Conservation (phyloP, 2,113 vertebrate species). For the Oreochromis niloticus region DNA sequence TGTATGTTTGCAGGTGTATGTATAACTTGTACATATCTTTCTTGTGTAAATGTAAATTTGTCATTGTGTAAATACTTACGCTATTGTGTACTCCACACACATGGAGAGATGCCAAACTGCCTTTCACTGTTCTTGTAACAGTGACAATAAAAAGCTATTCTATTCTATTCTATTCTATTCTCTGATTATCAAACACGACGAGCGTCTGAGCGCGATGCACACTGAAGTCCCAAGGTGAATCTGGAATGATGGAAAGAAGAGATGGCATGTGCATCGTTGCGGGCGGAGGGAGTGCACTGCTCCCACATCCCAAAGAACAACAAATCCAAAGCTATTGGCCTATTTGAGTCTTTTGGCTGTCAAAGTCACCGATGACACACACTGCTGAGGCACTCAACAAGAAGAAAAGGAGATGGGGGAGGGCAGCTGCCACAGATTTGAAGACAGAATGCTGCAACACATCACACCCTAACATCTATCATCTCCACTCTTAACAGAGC, state of each 20-base stretch:
- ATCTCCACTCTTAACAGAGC: conserved; percentile 54
- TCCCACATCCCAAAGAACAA: not conserved
- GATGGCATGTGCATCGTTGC: not conserved
- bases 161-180: no score
- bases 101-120: no score
- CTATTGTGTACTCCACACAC: no score
- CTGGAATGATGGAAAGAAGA: conserved; percentile 7
- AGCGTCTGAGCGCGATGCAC: not conserved
- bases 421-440: not conserved
- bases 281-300: not conserved
- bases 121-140: no score
- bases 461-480: conserved; percentile 55
- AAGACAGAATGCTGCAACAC: conserved; percentile 19
- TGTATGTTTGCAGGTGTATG: no score
- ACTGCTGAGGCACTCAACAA: not conserved
- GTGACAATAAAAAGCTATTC: no score
- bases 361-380: conserved; percentile 21
- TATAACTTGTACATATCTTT: no score
- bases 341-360: not conserved
- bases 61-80: no score
- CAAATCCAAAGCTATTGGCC: conserved; percentile 9
- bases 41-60: no score
- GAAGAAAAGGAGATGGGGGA: not conserved
- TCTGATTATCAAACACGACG: not conserved
- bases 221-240: not conserved